Percentiles rank a stretch among this genome's conserved stretches.
Conservation (phyloP, 2,888 invertebrate genomes). For the Conomelus anceps region DNA sequence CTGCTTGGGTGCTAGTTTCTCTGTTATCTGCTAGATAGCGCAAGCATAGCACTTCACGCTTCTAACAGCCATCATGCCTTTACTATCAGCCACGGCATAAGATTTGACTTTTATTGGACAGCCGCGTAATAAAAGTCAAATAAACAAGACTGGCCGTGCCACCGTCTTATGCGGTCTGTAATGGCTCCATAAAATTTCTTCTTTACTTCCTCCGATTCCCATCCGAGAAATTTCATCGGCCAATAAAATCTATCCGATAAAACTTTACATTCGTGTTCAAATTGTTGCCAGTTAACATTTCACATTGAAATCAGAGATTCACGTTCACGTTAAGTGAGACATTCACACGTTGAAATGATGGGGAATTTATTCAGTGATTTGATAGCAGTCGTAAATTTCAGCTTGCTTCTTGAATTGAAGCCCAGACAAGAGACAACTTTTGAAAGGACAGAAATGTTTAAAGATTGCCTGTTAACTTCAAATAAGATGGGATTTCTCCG, state of each 20-base stretch:
- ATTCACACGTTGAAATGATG: background rate
- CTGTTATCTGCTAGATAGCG: slow-evolving; percentile 17
- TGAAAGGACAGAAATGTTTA: too few species aligned
- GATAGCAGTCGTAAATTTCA: background rate
- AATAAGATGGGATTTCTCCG: too few species aligned
- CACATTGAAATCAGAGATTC: background rate
- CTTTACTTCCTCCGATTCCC: background rate
- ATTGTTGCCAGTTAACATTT: background rate
- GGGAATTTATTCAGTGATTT: background rate
- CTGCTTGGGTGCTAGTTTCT: slow-evolving; percentile 7
- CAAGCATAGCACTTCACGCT: background rate
- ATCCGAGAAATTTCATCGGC: background rate
- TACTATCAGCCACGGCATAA: background rate
- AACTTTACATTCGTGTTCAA: background rate
- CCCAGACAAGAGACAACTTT: too few species aligned
- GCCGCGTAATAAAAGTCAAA: slow-evolving; percentile 25
- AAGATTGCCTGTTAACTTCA: too few species aligned
- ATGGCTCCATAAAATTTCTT: background rate
- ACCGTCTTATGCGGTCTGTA: background rate
- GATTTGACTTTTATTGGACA: slow-evolving; percentile 20
- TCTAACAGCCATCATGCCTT: background rate
- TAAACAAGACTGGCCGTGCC: slow-evolving; percentile 10
- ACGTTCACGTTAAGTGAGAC: background rate
- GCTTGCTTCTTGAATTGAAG: background rate
- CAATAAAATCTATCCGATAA: background rate